Conservation (phyloP, 2,888 invertebrate genomes). For the Pheosia tremula region DNA sequence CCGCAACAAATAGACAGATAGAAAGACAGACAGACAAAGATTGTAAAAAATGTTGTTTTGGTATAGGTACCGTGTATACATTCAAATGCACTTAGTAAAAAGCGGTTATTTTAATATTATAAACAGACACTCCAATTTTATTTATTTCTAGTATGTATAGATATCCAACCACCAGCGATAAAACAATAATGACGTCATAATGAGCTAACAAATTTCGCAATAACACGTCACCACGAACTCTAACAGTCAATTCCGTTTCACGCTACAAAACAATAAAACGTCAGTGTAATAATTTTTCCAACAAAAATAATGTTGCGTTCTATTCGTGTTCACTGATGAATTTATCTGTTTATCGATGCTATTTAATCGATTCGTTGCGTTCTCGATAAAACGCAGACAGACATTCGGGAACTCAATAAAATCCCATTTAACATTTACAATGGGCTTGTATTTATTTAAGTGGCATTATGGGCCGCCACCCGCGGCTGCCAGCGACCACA, state of each 20-base stretch:
- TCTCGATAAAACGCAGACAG: conserved; percentile 73
- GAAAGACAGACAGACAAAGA: too few relatives aligned
- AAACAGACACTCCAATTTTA: too few relatives aligned
- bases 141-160: too few relatives aligned
- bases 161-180: too few relatives aligned
- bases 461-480: conserved; percentile 65
- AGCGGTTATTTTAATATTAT: too few relatives aligned
- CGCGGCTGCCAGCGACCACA: conserved; percentile 65
- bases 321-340: conserved; percentile 67
- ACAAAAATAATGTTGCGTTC: conserved; percentile 37
- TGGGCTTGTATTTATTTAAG: conserved; percentile 77
- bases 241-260: conserved; percentile 20
- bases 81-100: too few relatives aligned
- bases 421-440: conserved; percentile 60
- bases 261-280: conserved; percentile 28
- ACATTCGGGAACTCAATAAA: conserved; percentile 72
- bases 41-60: too few relatives aligned
- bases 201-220: background rate
- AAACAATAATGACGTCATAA: background rate
- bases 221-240: background rate
- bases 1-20: too few relatives aligned
- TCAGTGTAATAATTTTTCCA: conserved; percentile 40
- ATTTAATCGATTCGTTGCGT: conserved; percentile 60
- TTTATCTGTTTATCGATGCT: conserved; percentile 75
- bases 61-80: too few relatives aligned